Evolutionary conservation across 1,140 invertebrate genomes (phyloP), one percentile per base, ranked within the genome.

Genomic region (Drosophila tsacasi): DNA sequence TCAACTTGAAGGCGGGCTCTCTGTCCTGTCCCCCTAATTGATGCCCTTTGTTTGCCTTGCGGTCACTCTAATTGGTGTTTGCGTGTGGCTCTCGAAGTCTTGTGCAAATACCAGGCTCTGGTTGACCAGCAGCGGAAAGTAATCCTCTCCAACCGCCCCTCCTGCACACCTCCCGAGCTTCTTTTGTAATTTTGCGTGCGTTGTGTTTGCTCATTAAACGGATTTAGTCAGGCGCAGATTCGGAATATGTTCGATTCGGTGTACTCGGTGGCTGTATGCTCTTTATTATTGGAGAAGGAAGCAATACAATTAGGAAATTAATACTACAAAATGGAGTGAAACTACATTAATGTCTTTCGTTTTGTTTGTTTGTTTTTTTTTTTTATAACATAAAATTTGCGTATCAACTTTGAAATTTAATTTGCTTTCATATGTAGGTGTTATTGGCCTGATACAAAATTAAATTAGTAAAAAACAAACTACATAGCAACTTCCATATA

Each of bases 1-100:
- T 35, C 8, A 39, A 72, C 57, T 60, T 62, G 49, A 69, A 60
- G 71, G 30, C 23, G 23, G n/a, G 47, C 8, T 9, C 35, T n/a
- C 21, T 15, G 65, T 25, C 74, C 78, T 21, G 60, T 21, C 69
- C 81, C 81, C 78, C 78, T 89, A 90, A 85, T 89, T 89, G 85
- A 79, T 79, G 83, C 85, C 81, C 80, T 73, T 85, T 87, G 81
- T 90, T 90, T 90, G 82, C 71, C 75, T 79, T 90, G 85, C 62
- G 85, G 86, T 90, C 85, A 90, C 81, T 85, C 85, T 90, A 90
- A 90, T 90, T 90, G 85, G 86, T 90, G 85, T 90, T 90, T 90
- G 79, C 85, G 90, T 90, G 81, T 83, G 85, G 85, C 69, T 61
- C 85, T 90, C 83, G 75, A 68, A 84, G 84, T 58, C 74, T 90